A percentile compares a stretch with the other conserved stretches of the same genome.
Evolutionary conservation across 2,888 invertebrate genomes (phyloP).

Genomic region (Mimas tiliae): DNA sequence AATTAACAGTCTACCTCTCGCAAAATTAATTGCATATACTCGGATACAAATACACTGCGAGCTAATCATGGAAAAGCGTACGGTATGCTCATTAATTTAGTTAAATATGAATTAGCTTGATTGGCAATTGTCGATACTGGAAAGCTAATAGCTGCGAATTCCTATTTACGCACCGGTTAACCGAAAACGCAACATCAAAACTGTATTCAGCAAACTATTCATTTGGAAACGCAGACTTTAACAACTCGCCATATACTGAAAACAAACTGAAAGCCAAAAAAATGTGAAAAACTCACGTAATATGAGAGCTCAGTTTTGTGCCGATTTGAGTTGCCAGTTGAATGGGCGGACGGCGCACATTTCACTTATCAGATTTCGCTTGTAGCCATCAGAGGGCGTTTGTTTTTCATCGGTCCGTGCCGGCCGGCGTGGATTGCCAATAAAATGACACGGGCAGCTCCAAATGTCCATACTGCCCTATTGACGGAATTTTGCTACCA

Average conservation of each 20-base stretch:
- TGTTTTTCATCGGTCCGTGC: constrained; percentile 42
- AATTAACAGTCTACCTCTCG: not conserved
- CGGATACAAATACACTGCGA: not conserved
- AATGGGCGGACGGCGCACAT: constrained; percentile 39
- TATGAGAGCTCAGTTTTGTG: constrained; percentile 38
- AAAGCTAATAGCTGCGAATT: not conserved
- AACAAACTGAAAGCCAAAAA: constrained; percentile 23
- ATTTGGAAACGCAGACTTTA: constrained; percentile 15
- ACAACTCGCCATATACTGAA: constrained; percentile 13
- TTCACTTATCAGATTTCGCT: constrained; percentile 55
- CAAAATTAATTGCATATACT: constrained; percentile 11
- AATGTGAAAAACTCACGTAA: constrained; percentile 26
- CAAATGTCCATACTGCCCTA: constrained; percentile 45
- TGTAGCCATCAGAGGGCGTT: constrained; percentile 38
- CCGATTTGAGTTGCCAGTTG: constrained; percentile 37
- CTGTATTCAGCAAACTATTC: not conserved
- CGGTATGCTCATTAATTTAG: not conserved
- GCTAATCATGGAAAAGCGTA: constrained; percentile 8
- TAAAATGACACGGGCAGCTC: constrained; percentile 46
- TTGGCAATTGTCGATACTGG: constrained; percentile 9
- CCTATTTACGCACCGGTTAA: not conserved
- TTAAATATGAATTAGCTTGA: constrained; percentile 18
- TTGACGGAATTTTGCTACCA: constrained; percentile 39
- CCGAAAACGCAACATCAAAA: not conserved
- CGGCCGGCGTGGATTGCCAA: constrained; percentile 46